Evolutionary conservation across 1,140 invertebrate species (phyloP).

Genomic region (Centruroides sculpturatus): DNA sequence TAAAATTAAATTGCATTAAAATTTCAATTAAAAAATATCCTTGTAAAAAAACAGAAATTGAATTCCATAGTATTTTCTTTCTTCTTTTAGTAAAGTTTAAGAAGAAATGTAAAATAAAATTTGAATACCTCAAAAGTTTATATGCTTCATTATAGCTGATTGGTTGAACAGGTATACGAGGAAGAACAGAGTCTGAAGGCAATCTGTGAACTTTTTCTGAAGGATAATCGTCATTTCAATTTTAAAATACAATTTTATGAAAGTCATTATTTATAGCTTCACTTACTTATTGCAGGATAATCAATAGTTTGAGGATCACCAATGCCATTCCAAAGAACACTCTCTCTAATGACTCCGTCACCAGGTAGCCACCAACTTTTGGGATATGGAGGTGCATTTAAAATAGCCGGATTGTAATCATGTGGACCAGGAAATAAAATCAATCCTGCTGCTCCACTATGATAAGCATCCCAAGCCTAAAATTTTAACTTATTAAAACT

Average conservation of each 20-base stretch:
- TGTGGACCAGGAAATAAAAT: conserved; percentile 38
- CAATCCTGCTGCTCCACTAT: conserved; percentile 26
- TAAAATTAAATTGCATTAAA: too few species aligned
- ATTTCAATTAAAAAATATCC: too few species aligned
- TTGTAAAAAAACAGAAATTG: too few species aligned
- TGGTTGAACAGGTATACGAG: conserved; percentile 31
- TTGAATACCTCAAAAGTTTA: background rate
- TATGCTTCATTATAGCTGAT: conserved; percentile 26
- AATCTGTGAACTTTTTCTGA: conserved; percentile 5
- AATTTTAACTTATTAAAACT: too few species aligned
- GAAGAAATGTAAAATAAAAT: too few species aligned
- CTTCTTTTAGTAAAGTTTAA: too few species aligned
- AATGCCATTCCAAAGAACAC: conserved; percentile 30
- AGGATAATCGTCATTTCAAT: background rate
- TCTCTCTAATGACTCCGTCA: conserved; percentile 29
- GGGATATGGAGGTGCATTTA: conserved; percentile 26
- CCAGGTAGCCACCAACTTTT: conserved; percentile 34
- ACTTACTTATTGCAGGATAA: conserved; percentile 29
- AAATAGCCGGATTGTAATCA: conserved; percentile 28
- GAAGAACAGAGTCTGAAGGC: conserved; percentile 17
- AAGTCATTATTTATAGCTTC: conserved; percentile 18
- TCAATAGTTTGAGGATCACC: conserved; percentile 37
- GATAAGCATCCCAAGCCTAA: conserved; percentile 11
- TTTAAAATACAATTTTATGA: background rate
- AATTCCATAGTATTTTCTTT: too few species aligned